phyloP scores from a whole-genome alignment of 2,113 vertebrate species.

The Actenoides hombroni region DNA sequence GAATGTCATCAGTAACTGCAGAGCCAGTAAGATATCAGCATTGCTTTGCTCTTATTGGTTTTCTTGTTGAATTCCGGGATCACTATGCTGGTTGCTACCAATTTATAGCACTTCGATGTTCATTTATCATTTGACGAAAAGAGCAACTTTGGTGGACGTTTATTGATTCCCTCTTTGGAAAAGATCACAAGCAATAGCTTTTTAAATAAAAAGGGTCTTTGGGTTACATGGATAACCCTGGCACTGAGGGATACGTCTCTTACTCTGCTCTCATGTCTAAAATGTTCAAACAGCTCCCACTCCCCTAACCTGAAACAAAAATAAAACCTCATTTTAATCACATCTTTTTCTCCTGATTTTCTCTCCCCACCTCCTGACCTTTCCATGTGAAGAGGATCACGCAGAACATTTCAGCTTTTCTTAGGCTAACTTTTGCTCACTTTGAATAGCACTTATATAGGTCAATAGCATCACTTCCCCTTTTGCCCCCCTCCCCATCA shows the following conservation, averaged over 20 bases:
- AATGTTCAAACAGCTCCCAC: constrained; percentile 50
- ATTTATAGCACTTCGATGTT: constrained; percentile 31
- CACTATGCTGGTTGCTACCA: neutral
- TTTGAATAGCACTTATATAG: constrained; percentile 69
- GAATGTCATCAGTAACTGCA: neutral
- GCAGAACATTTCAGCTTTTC: constrained; percentile 67
- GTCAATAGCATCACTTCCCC: constrained; percentile 68
- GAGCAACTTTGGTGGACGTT: constrained; percentile 47
- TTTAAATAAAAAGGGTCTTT: constrained; percentile 57
- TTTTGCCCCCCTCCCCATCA: constrained; percentile 40
- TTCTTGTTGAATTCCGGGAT: constrained; percentile 41
- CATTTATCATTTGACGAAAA: constrained; percentile 66
- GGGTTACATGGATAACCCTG: constrained; percentile 54
- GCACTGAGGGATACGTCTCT: constrained; percentile 11
- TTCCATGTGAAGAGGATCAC: constrained; percentile 64
- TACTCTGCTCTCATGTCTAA: constrained; percentile 35
- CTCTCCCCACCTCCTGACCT: constrained; percentile 61
- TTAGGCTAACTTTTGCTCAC: constrained; percentile 67
- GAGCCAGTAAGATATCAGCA: neutral
- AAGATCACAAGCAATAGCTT: constrained; percentile 57
- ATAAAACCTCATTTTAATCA: constrained; percentile 68
- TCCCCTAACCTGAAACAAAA: constrained; percentile 62
- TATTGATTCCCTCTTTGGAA: constrained; percentile 64
- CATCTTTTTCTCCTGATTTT: constrained; percentile 63
- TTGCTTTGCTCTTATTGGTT: neutral